These are phyloP conservation scores for Drosophila kanekoi DNA, from an alignment of 2,888 invertebrate species.

Conservation along the genomic window DNA sequence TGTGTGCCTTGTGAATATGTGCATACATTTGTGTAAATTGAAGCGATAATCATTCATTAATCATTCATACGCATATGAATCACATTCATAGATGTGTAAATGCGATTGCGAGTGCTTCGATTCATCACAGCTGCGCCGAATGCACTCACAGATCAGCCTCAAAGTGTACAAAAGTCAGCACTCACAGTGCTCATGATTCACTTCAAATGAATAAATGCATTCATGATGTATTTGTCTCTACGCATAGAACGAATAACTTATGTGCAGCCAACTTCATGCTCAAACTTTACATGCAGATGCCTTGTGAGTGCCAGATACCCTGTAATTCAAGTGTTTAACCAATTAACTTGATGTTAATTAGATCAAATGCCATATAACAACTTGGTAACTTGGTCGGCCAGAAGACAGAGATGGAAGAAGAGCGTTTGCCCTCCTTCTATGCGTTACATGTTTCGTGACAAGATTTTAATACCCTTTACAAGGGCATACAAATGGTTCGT, in stretches of 20 bases:
- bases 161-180: background rate
- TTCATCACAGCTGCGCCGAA: conserved; percentile 1
- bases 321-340: background rate
- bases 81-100: conserved; percentile 44
- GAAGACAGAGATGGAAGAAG: too few species aligned
- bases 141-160: conserved; percentile 3
- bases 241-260: background rate
- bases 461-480: too few species aligned
- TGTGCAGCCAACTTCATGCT: background rate
- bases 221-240: background rate
- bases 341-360: too few species aligned
- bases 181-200: conserved; percentile 1
- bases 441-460: too few species aligned
- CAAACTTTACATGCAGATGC: background rate
- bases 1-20: conserved; percentile 19
- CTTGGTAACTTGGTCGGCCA: too few species aligned
- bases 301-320: background rate
- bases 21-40: conserved; percentile 46
- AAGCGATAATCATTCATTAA: conserved; percentile 66
- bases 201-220: conserved; percentile 11
- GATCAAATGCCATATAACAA: too few species aligned
- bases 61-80: conserved; percentile 62
- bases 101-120: conserved; percentile 22
- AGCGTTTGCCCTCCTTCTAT: too few species aligned
- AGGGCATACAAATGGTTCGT: too few species aligned